Conservation (phyloP, 2,113 vertebrate genomes). For the Cariama cristata region DNA sequence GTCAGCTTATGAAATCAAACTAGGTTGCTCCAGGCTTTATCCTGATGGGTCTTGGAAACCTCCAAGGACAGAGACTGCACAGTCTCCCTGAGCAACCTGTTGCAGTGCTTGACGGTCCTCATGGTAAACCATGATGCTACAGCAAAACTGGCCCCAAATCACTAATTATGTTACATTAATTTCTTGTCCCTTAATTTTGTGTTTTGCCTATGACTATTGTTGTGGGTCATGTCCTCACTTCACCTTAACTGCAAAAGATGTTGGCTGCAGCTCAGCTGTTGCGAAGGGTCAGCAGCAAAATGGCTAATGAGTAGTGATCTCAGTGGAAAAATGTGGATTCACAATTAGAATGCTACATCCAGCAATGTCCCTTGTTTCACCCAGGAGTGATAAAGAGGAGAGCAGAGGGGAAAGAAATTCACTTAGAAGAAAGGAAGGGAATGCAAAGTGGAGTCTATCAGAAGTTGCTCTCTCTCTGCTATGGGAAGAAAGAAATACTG, state of each 20-base stretch:
- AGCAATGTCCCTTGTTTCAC: neutral
- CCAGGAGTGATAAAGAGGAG: neutral
- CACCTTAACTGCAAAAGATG: neutral
- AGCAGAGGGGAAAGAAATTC: neutral
- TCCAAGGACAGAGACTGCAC: neutral
- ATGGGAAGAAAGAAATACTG: neutral
- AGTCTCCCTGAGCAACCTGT: neutral
- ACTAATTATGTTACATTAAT: neutral
- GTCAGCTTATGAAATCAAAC: neutral
- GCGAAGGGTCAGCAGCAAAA: neutral
- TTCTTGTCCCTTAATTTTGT: neutral
- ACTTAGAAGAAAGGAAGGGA: slow-evolving; percentile 7
- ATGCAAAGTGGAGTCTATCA: neutral
- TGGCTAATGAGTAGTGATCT: neutral
- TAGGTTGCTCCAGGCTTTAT: neutral
- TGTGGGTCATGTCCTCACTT: neutral
- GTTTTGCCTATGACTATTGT: neutral
- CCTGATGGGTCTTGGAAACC: neutral
- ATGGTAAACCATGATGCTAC: neutral
- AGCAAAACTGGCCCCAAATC: neutral
- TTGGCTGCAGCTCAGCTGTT: slow-evolving; percentile 9
- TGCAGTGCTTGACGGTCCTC: neutral
- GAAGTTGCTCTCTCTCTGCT: neutral
- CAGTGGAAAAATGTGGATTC: neutral
- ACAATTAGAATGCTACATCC: neutral